Percentiles rank a stretch among this genome's conserved stretches.
phyloP scores from a whole-genome alignment of 92 coral and sea anemone genomes.

The Epizoanthus rinbou region DNA sequence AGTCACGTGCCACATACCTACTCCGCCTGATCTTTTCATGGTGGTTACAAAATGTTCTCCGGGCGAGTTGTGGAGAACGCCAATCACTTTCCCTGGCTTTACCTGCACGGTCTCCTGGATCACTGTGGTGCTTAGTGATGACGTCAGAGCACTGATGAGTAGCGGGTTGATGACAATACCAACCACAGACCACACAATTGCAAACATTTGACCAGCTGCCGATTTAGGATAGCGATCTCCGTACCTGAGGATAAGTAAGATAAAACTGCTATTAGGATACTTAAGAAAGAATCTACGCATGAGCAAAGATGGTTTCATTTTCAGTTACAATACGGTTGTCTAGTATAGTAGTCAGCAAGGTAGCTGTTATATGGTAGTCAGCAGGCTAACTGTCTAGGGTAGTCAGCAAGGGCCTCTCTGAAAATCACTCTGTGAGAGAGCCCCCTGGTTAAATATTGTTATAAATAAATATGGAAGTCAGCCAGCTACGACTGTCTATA shows the following conservation, averaged over 20 bases:
- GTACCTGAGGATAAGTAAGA: background rate
- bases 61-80: background rate
- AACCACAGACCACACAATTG: background rate
- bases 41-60: background rate
- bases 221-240: constrained; percentile 8
- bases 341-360: too few relatives aligned
- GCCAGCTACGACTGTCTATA: too few relatives aligned
- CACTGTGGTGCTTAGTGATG: background rate
- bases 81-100: constrained; percentile 1
- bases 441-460: too few relatives aligned
- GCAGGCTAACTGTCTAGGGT: too few relatives aligned
- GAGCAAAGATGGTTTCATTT: too few relatives aligned
- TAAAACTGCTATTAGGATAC: too few relatives aligned
- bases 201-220: background rate
- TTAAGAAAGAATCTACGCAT: too few relatives aligned
- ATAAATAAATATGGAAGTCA: too few relatives aligned
- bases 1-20: background rate
- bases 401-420: too few relatives aligned
- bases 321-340: too few relatives aligned
- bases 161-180: background rate
- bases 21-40: background rate
- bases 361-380: too few relatives aligned
- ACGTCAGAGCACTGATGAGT: constrained; percentile 10
- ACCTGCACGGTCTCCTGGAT: background rate
- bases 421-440: too few relatives aligned